Evolutionary conservation across 2,888 invertebrate genomes (phyloP).

Genomic region (Antheraea assamensis): DNA sequence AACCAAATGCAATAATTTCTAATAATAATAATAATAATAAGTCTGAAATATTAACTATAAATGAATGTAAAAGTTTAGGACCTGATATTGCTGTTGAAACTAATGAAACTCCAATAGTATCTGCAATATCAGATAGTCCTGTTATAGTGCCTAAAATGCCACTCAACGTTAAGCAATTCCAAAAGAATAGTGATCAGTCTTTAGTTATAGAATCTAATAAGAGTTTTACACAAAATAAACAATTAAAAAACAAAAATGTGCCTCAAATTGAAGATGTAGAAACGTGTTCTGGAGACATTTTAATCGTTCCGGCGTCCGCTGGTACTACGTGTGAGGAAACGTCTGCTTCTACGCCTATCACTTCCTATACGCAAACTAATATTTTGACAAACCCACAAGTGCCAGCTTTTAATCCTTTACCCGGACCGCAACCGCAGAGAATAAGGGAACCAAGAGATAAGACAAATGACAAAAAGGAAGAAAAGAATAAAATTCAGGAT

Average conservation of each 20-base stretch:
- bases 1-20: constrained; percentile 67
- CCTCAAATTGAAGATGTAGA: constrained; percentile 60
- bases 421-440: constrained; percentile 57
- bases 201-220: constrained; percentile 69
- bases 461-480: constrained; percentile 29
- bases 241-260: constrained; percentile 64
- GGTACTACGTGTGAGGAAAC: constrained; percentile 21
- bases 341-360: constrained; percentile 33
- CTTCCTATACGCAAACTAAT: constrained; percentile 24
- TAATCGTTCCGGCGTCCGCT: constrained; percentile 25
- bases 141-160: constrained; percentile 83
- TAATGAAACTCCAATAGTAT: constrained; percentile 85
- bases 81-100: constrained; percentile 63
- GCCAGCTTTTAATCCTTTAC: constrained; percentile 31
- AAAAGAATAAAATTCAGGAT: constrained; percentile 43
- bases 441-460: constrained; percentile 57
- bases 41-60: constrained; percentile 72
- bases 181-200: constrained; percentile 67
- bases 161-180: constrained; percentile 65
- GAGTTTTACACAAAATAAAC: constrained; percentile 59
- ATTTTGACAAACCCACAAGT: constrained; percentile 27
- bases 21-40: constrained; percentile 61
- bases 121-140: constrained; percentile 86
- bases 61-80: constrained; percentile 69
- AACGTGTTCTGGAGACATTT: constrained; percentile 43